Base-by-base conservation (phyloP, 2,797 vertebrate species). In the Borostomias antarcticus region DNA sequence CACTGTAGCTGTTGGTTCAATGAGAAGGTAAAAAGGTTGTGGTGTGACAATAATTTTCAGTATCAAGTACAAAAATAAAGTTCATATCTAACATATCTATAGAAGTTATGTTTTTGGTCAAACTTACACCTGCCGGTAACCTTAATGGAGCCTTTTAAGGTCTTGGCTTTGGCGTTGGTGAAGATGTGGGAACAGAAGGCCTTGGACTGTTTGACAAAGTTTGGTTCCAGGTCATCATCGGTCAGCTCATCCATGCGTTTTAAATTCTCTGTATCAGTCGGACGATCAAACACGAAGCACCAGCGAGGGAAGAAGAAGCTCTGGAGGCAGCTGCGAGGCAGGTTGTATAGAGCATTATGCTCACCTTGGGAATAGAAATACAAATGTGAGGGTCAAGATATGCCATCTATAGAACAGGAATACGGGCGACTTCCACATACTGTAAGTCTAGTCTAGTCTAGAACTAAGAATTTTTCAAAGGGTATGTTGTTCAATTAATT, bases 221-320 rank as follows among this genome's bases (percentile, higher is more conserved):
- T 68, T 1, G 58, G 21, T 0, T 79, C 54, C 28, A 92, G 69
- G 0, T 89, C 79, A 0, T 57, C 5, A 0, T 91, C 70, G 0
- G 11, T 37, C 6, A 91, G 50, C 0, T 69, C 50, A 11, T 89
- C 84, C 43, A 92, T 79, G 13, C 1, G 43, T 9, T 9, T 10
- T 69, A 92, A 81, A 1, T 81, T 73, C 11, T 61, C 33, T 1
- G 33, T 6, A 1, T 53, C 35, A 50, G 79, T 58, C 0, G 91
- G 92, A 0, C 35, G 69, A 4, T 88, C 82, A 52, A 92, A 92
- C 48, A 90, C 77, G 68, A 91, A 93, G 70, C 91, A 92, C 63
- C 88, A 88, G 40, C 83, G 84, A 30, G 63, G 54, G 4, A 79
- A 85, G 62, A 93, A 93, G 66, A 81, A 92, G 40, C 82, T 68